Evolutionary conservation across 64 coral and sea anemone genomes (phyloP).

Genomic region (Dendronephthya gigantea): DNA sequence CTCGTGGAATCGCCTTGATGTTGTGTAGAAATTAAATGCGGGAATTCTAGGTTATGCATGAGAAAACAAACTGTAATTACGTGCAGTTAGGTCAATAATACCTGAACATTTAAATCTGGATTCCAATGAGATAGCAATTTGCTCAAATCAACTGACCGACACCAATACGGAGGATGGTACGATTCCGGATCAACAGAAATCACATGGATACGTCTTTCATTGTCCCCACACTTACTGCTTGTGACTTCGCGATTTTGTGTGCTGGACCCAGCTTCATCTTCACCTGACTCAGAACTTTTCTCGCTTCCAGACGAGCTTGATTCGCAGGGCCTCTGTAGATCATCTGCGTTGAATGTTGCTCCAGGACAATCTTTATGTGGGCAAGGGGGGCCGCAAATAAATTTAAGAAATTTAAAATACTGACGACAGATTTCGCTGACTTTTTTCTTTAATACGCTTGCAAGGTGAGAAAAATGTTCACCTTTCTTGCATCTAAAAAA

Average conservation of each 20-base stretch:
- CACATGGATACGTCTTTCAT: neutral
- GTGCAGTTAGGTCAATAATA: neutral
- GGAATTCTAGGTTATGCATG: too few relatives aligned
- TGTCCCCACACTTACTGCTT: neutral
- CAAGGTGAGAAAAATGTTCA: neutral
- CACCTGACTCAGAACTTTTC: neutral
- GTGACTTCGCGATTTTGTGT: neutral
- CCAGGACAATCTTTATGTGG: conserved; percentile 30
- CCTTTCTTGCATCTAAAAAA: neutral
- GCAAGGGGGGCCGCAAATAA: conserved; percentile 37
- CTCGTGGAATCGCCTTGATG: too few relatives aligned
- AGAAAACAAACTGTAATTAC: too few relatives aligned
- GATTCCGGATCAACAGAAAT: neutral
- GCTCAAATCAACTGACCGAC: neutral
- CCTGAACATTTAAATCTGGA: neutral
- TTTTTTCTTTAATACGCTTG: neutral
- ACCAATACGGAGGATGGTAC: neutral
- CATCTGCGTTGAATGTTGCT: neutral
- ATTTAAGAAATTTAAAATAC: conserved; percentile 39
- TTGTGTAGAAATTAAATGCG: too few relatives aligned
- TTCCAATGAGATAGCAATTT: neutral
- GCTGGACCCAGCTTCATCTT: neutral
- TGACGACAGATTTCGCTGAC: conserved; percentile 38
- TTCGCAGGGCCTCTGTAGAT: neutral
- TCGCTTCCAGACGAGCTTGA: neutral